phyloP scores from a whole-genome alignment of 2,113 vertebrate species.

The Saimiri boliviensis region DNA sequence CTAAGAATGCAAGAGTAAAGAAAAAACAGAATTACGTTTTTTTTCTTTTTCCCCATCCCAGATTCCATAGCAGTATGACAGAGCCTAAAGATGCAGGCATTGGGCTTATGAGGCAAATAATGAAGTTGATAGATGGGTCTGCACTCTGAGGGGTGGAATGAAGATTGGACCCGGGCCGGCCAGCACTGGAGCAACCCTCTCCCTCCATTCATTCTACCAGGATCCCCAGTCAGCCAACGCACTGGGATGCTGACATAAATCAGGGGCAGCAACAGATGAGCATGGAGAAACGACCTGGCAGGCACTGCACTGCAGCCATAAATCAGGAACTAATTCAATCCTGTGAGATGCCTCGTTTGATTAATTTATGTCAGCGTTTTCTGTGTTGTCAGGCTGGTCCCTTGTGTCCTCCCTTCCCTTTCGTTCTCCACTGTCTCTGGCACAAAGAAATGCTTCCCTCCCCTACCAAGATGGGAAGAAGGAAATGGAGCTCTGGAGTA shows the following conservation, averaged over 20 bases:
- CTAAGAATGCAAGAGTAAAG: background rate
- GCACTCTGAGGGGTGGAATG: constrained; percentile 35
- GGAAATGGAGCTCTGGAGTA: background rate
- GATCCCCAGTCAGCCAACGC: constrained; percentile 53
- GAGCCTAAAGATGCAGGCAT: background rate
- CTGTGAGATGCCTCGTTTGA: constrained; percentile 84
- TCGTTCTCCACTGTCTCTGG: background rate
- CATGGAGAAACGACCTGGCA: constrained; percentile 69
- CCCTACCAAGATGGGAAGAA: background rate
- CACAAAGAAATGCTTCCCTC: background rate
- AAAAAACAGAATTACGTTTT: background rate
- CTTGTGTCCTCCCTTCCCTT: constrained; percentile 40
- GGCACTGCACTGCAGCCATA: constrained; percentile 80
- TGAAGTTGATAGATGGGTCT: constrained; percentile 55
- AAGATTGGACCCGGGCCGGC: constrained; percentile 14
- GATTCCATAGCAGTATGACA: background rate
- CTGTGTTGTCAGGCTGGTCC: constrained; percentile 64
- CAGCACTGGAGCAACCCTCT: constrained; percentile 12
- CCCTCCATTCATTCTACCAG: constrained; percentile 59
- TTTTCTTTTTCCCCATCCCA: background rate
- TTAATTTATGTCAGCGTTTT: constrained; percentile 87
- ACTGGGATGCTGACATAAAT: constrained; percentile 79
- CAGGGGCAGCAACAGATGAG: constrained; percentile 77
- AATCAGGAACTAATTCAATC: constrained; percentile 89
- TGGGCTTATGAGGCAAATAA: constrained; percentile 65